Conservation (phyloP, 2,113 vertebrate genomes). For the Uria lomvia region DNA sequence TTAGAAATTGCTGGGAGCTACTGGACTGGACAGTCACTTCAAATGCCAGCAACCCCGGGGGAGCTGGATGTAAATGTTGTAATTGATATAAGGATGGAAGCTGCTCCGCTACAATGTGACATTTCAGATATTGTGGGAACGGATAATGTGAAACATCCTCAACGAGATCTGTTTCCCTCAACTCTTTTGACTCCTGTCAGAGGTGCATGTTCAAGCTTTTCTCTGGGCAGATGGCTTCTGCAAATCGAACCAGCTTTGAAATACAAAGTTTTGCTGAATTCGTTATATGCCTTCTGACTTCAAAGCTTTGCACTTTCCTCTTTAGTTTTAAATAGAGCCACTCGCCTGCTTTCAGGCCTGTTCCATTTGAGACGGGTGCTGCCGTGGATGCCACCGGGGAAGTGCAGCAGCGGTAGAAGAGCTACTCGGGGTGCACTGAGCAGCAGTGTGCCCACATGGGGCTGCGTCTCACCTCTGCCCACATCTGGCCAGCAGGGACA, state of each 20-base stretch:
- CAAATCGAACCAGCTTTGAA: conserved; percentile 63
- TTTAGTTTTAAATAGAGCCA: conserved; percentile 47
- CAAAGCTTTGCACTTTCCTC: conserved; percentile 56
- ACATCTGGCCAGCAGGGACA: neutral
- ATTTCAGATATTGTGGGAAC: conserved; percentile 27
- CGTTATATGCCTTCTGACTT: conserved; percentile 52
- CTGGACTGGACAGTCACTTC: conserved; percentile 17
- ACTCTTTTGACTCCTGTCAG: conserved; percentile 49
- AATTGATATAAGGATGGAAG: conserved; percentile 31
- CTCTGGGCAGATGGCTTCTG: conserved; percentile 59
- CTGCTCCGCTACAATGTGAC: conserved; percentile 25
- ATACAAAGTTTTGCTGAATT: conserved; percentile 57
- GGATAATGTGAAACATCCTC: conserved; percentile 21
- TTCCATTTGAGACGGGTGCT: neutral
- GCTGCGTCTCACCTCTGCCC: neutral
- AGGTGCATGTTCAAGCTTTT: conserved; percentile 20
- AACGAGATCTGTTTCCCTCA: conserved; percentile 12
- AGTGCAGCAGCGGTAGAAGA: rapidly evolving
- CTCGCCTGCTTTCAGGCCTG: neutral
- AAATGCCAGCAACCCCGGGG: conserved; percentile 5
- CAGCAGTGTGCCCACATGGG: rapidly evolving
- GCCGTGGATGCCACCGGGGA: neutral
- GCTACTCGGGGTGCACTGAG: neutral
- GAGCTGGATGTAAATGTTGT: conserved; percentile 30
- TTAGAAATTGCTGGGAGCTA: conserved; percentile 46